Conservation (phyloP, 2,888 invertebrate genomes). For the Acanthoscelides obtectus region DNA sequence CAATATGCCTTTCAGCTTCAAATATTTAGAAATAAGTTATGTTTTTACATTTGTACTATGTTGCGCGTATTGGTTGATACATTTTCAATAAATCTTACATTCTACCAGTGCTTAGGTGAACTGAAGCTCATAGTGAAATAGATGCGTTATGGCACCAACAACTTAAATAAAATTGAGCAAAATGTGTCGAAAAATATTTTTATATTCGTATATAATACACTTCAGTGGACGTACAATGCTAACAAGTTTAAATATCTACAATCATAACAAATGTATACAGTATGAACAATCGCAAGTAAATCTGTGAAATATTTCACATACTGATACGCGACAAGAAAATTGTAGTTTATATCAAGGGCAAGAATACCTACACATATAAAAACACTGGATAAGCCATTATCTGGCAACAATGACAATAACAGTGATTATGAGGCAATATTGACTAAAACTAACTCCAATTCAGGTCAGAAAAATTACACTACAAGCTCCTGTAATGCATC, state of each 20-base stretch:
- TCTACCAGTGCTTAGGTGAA: not conserved
- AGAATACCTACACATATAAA: not conserved
- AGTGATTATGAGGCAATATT: no score
- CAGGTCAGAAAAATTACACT: not conserved
- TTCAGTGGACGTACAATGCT: not conserved
- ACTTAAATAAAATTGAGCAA: slow-evolving; percentile 11
- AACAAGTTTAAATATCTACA: slow-evolving; percentile 2
- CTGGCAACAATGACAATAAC: no score
- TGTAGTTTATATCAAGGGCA: not conserved
- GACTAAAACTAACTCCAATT: no score
- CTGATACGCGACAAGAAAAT: not conserved
- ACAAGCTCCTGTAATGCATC: no score
- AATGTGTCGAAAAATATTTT: slow-evolving; percentile 8
- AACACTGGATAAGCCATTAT: no score
- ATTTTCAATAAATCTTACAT: not conserved
- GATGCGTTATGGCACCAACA: slow-evolving; percentile 9
- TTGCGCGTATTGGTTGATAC: not conserved
- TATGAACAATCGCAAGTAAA: not conserved
- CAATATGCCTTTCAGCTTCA: no score
- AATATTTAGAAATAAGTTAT: no score
- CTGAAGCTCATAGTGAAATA: not conserved
- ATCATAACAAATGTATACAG: not conserved
- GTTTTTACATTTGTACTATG: not conserved
- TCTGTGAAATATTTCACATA: not conserved
- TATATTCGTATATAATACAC: slow-evolving; percentile 2